A percentile compares a stretch with the other conserved stretches of the same genome.
These are phyloP conservation scores for Bubalus kerabau DNA, from an alignment of 2,113 vertebrate genomes.

Conservation along the genomic window DNA sequence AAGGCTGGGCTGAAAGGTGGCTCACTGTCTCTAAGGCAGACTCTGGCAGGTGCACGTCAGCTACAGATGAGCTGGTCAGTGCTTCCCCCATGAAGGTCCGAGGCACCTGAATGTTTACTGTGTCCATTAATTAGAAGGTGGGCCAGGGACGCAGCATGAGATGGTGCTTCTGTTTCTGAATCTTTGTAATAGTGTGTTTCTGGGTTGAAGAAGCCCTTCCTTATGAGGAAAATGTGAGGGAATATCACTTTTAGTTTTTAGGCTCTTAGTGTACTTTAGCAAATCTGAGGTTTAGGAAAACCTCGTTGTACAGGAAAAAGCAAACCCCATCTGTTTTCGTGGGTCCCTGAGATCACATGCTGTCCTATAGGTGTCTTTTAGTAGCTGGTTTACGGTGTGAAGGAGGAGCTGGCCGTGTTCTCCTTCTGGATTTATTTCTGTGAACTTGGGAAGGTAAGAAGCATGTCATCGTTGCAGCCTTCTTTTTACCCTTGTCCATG, in stretches of 20 bases:
- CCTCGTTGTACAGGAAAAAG: not conserved
- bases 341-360: not conserved
- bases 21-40: slow-evolving; percentile 1
- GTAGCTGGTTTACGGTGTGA: not conserved
- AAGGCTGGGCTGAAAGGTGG: not conserved
- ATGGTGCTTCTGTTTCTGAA: not conserved
- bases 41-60: slow-evolving; percentile 17
- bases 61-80: not conserved
- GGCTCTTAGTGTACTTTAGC: not conserved
- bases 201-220: not conserved
- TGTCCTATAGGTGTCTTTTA: not conserved
- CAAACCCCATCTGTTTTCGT: not conserved
- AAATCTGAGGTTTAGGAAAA: not conserved
- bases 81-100: not conserved
- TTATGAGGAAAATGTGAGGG: not conserved
- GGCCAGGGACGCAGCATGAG: not conserved
- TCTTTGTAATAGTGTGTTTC: not conserved
- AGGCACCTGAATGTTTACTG: not conserved
- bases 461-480: not conserved
- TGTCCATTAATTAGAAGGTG: not conserved
- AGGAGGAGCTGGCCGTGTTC: not conserved
- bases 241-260: not conserved
- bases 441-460: not conserved
- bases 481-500: not conserved
- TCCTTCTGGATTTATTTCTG: not conserved